Conservation (phyloP, 2,797 vertebrate genomes). For the Hydrolagus colliei region DNA sequence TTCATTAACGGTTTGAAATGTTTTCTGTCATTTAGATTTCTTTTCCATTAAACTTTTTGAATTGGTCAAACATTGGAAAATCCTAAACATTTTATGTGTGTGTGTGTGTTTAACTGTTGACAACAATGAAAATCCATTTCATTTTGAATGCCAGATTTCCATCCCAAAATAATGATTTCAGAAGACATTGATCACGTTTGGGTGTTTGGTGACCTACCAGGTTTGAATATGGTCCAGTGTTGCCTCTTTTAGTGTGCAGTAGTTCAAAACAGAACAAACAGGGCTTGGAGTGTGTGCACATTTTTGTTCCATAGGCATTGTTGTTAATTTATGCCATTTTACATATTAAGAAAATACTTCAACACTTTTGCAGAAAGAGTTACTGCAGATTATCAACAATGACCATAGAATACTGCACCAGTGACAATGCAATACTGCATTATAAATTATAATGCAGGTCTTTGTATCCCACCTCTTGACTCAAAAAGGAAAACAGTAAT, state of each 20-base stretch:
- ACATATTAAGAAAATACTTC: not conserved
- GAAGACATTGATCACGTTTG: not conserved
- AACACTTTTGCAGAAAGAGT: not conserved
- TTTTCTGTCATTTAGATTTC: not conserved
- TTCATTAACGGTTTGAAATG: too few relatives aligned
- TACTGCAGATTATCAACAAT: not conserved
- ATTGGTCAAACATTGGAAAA: not conserved
- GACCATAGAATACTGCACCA: not conserved
- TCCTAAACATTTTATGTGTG: not conserved
- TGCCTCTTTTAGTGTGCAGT: not conserved
- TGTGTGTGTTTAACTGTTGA: not conserved
- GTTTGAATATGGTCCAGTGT: constrained; percentile 6
- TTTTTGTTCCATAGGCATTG: not conserved
- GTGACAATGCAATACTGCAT: not conserved
- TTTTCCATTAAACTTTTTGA: not conserved
- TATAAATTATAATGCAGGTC: not conserved
- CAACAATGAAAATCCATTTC: constrained; percentile 1
- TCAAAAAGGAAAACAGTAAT: not conserved
- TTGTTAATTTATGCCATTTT: not conserved
- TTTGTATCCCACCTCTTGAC: not conserved
- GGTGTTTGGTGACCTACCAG: not conserved
- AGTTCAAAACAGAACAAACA: constrained; percentile 8
- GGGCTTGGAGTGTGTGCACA: constrained; percentile 7
- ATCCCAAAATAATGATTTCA: constrained; percentile 14
- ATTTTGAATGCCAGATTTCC: constrained; percentile 17